Evolutionary conservation across 2,888 invertebrate species (phyloP), one percentile per base, ranked within the genome.

Genomic region (Harmothoe impar): DNA sequence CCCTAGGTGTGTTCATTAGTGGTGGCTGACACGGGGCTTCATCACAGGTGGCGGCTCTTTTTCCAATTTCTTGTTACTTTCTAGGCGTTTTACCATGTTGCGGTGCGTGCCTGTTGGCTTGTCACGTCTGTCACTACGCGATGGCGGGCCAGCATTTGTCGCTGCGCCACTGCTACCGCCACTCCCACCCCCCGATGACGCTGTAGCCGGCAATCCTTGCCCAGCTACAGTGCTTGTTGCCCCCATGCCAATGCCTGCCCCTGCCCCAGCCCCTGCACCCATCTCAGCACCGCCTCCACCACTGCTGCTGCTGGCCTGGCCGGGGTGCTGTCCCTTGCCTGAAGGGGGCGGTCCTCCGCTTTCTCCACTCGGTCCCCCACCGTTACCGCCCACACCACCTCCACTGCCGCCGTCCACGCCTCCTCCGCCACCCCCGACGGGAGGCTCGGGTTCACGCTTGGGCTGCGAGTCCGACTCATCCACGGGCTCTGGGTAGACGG

Each of bases 41-140:
- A 86, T 25, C 29, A 86, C 90, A 62, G 94, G 94, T 33, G 94
- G 94, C 31, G 95, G 94, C 89, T 94, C 94, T 88, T 94, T 93
- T 92, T 94, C 94, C 25, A 94, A 94, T 78, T 94, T 93, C 93
- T 94, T 94, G 35, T 92, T 90, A 91, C 93, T 93, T 89, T 94
- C 94, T 93, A 94, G 93, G 93, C 94, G 95, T 93, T 95, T 95
- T 92, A 94, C 94, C 94, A 94, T 94, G 92, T 94, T 94, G 91
- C 94, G 91, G 89, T 89, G 91, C 25, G 84, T 54, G 56, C 86
- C 29, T 20, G 54, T 54, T 35, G 54, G 89, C 51, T 31, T 77
- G 35, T 51, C 68, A 72, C 94, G 94, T n/a, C 94, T 62, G 52
- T 56, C 89, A 51, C 29, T 29, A 25, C 78, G 94, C 90, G 94